Base-by-base conservation (phyloP, 23 tunicate species). In the Halocynthia roretzi region DNA sequence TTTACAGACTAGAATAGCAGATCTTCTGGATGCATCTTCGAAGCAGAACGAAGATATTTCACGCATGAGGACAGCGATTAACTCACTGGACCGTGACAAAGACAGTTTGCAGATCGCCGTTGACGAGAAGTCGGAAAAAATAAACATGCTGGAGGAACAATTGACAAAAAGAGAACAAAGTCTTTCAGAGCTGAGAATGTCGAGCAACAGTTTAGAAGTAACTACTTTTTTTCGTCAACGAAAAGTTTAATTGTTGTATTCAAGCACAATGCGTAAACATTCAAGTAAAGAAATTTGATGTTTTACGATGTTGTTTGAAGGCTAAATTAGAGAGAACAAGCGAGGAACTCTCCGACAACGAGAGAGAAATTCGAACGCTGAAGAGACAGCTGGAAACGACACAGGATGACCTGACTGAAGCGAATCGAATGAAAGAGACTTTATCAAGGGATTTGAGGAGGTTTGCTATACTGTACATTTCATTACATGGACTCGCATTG, bases 81-180 rank as follows among this genome's bases (percentile, higher is more conserved):
- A 87, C 56, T 63, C 98, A 7, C 92, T 92, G 18, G 98, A 92
- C 72, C 84, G 91, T 7, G 98, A 92, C 60, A 92, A 86, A 75
- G 92, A 86, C 61, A 84, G 86, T 11, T 86, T 92, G 55, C 98
- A 92, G 62, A 77, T 85, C 7, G 88, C 85, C 8, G 76, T 92
- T 66, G 98, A 92, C 50, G 98, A 92, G 54, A 83, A 86, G 31
- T 80, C 88, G 10, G 98, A 92, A 51, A 56, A 85, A 62, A 81
- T 81, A 0, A 76, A 86, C 7, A 54, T 75, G 2, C 56, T 92
- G 6, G 98, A 92, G 22, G 93, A 92, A 7, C 85, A 82, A 54
- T 72, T 92, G 73, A 74, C 67, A 51, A 73, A 81, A 22, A 71
- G 87, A 61, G 92, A 92, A 69, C 54, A 82, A 19, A 92, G 86